These are phyloP conservation scores for Euplagia quadripunctaria DNA, from an alignment of 2,888 invertebrate genomes.

Conservation along the genomic window DNA sequence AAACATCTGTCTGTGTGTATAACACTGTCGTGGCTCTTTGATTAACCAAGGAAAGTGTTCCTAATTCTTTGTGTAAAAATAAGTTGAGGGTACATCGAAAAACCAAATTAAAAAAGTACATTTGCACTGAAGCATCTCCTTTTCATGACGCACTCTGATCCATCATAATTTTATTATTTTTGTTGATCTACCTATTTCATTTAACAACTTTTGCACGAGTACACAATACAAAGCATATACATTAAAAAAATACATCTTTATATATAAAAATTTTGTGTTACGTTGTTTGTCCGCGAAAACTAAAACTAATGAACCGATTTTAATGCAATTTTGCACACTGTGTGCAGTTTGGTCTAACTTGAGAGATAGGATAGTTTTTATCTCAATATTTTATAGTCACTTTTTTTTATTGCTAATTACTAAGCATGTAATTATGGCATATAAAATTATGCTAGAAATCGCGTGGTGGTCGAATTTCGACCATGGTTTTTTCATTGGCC, in stretches of 20 bases:
- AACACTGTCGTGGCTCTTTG: neutral
- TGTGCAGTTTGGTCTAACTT: no score
- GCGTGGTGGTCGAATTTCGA: no score
- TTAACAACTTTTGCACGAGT: constrained; percentile 4
- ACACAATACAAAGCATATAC: neutral
- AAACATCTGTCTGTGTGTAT: neutral
- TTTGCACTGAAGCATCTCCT: constrained; percentile 2
- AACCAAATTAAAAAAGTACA: constrained; percentile 1
- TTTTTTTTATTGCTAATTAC: no score
- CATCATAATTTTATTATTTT: neutral
- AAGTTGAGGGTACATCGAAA: neutral
- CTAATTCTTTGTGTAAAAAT: neutral
- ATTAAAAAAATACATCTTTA: neutral
- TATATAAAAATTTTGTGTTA: no score
- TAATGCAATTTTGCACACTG: no score
- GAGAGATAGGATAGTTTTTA: no score
- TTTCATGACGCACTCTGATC: constrained; percentile 4
- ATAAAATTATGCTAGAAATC: no score
- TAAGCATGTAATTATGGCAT: no score
- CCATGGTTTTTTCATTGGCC: no score
- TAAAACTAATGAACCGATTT: no score
- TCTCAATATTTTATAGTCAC: no score
- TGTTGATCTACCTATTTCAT: constrained; percentile 1
- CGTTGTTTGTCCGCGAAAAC: no score
- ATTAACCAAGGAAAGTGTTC: neutral